These are phyloP conservation scores for Bothrops jararaca DNA, from an alignment of 2,113 vertebrate genomes.

Conservation along the genomic window DNA sequence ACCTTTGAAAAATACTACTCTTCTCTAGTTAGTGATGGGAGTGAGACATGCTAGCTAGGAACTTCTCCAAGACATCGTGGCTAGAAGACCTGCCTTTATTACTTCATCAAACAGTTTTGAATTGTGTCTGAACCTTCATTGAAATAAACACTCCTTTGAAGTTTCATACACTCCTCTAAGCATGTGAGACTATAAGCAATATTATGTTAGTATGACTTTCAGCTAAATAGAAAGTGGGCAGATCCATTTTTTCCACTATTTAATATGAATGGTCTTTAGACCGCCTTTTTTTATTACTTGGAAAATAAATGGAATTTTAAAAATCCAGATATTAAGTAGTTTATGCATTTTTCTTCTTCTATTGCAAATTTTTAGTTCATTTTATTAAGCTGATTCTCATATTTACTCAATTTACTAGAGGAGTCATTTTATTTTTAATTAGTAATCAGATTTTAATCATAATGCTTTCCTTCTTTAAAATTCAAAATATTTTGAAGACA, in stretches of 20 bases:
- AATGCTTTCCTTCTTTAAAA: neutral
- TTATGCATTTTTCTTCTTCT: neutral
- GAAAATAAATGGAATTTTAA: neutral
- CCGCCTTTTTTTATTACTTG: neutral
- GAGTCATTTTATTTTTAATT: neutral
- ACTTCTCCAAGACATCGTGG: neutral
- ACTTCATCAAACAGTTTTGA: neutral
- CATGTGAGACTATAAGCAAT: neutral
- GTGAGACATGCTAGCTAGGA: neutral
- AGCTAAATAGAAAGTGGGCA: neutral
- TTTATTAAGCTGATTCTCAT: neutral
- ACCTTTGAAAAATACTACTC: neutral
- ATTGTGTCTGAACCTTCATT: neutral
- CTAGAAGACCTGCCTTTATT: neutral
- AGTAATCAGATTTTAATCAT: neutral
- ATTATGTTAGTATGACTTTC: neutral
- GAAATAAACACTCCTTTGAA: neutral
- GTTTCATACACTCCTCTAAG: neutral
- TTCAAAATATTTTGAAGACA: neutral
- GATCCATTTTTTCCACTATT: neutral
- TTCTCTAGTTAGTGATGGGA: neutral
- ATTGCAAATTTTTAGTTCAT: neutral
- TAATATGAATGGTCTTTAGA: neutral
- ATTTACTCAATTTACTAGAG: neutral
- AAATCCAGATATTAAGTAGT: neutral